Percentiles rank a stretch among this genome's conserved stretches.
Evolutionary conservation across 2,888 invertebrate genomes (phyloP).

Genomic region (Sarcophaga carnaria): DNA sequence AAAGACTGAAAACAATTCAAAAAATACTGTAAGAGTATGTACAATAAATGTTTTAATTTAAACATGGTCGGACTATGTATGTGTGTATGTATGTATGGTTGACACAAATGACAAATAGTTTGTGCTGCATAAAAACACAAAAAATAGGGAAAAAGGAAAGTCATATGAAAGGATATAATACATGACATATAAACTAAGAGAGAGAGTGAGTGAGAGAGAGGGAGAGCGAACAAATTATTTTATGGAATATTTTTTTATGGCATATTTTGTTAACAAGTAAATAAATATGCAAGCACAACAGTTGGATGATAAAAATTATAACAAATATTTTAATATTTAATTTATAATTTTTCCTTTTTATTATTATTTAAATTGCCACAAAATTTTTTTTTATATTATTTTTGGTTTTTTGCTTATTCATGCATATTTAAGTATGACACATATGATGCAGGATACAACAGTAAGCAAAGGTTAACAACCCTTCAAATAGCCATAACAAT

Average conservation of each 20-base stretch:
- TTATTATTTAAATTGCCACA: no score
- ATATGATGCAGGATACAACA: no score
- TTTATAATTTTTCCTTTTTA: no score
- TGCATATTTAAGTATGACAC: no score
- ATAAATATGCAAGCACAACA: slow-evolving; percentile 59
- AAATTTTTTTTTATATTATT: no score
- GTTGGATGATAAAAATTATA: no score
- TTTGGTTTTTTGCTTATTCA: no score
- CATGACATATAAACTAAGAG: background rate
- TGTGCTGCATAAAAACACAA: background rate
- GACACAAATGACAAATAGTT: slow-evolving; percentile 49
- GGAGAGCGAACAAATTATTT: background rate
- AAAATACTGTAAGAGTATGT: no score
- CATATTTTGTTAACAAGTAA: slow-evolving; percentile 61
- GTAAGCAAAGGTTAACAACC: no score
- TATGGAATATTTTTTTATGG: background rate
- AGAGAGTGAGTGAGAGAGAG: background rate
- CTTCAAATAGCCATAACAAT: no score
- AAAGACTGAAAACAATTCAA: background rate
- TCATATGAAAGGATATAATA: slow-evolving; percentile 3
- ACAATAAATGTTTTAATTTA: slow-evolving; percentile 39
- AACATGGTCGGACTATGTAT: slow-evolving; percentile 7
- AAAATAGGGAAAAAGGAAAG: no score
- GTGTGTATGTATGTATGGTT: slow-evolving; percentile 33
- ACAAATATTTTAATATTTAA: no score